Base-by-base conservation (phyloP, 1,140 invertebrate species). In the Spodoptera litura region DNA sequence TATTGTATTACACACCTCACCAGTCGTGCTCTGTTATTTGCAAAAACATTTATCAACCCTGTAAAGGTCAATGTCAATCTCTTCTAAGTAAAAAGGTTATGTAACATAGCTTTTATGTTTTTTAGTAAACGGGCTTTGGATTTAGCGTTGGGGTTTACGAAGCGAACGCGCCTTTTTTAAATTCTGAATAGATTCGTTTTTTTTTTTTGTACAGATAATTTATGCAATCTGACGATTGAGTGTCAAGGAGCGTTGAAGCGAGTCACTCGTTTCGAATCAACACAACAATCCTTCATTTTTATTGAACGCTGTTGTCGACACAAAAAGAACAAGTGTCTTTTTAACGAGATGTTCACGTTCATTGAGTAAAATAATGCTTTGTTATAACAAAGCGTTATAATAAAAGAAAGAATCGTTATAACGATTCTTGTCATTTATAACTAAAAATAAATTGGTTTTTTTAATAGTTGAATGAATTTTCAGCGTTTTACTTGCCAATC, bases 41-140 rank as follows among this genome's bases (percentile, higher is more conserved):
- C 25, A 27, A 53, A 62, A 51, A 11, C 49, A 53, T 62, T 35
- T 53, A 64, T 53, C 49, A 62, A 64, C 73, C 73, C 49, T 75
- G n/a, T 27, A 38, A 53, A 75, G 73, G 59, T 75, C 51, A 75
- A 64, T 53, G 73, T 62, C n/a, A 20, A 31, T 62, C 20, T 58
- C 56, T 53, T 44, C 9, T 20, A 38, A 53, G 59, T 52, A 62
- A 75, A 73, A 49, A 75, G 49, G 73, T 61, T 75, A 31, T 44
- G 59, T 64, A 70, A 70, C 64, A 11, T 13, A 13, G 3, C 5
- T 70, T n/a, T 27, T 49, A 38, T 66, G 38, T 49, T 66, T 38
- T 64, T 20, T 64, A 64, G 35, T 11, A 66, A 66, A 49, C 62
- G n/a, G 38, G 62, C 38, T 66, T 51, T 49, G 15, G 38, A 20